phyloP scores from a whole-genome alignment of 2,113 vertebrate genomes.

The Mobula hypostoma region DNA sequence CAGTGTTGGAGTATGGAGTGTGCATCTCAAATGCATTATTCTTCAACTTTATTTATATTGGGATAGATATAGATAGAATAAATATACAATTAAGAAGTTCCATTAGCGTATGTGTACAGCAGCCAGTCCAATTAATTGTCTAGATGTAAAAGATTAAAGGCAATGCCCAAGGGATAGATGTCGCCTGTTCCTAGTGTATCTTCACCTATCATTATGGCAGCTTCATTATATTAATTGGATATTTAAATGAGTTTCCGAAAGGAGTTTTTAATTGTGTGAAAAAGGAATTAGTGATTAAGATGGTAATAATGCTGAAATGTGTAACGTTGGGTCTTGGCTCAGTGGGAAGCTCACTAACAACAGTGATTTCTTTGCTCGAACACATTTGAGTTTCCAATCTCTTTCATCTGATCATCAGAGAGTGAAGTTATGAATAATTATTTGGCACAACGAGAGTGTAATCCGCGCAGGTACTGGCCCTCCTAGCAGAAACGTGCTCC shows the following conservation, averaged over 20 bases:
- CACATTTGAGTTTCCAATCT: slow-evolving; percentile 1
- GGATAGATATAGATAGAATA: neutral
- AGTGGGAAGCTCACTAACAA: slow-evolving; percentile 14
- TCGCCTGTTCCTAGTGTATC: slow-evolving; percentile 16
- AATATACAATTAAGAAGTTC: neutral
- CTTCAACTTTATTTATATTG: neutral
- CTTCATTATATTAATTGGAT: slow-evolving; percentile 35
- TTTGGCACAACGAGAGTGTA: neutral
- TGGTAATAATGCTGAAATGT: slow-evolving; percentile 18
- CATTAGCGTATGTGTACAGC: neutral
- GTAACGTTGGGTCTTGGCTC: slow-evolving; percentile 18
- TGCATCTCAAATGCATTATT: neutral
- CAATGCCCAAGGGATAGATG: slow-evolving; percentile 9
- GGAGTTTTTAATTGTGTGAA: slow-evolving; percentile 16
- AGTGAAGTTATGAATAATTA: neutral
- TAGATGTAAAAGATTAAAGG: slow-evolving; percentile 32
- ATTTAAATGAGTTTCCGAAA: slow-evolving; percentile 32
- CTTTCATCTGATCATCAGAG: slow-evolving; percentile 26
- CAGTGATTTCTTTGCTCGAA: slow-evolving; percentile 5
- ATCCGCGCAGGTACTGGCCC: neutral
- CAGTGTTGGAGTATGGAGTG: too few relatives aligned
- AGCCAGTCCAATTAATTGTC: neutral
- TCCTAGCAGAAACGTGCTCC: neutral
- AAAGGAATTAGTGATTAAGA: slow-evolving; percentile 25
- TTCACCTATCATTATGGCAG: slow-evolving; percentile 32